Evolutionary conservation across 1,140 invertebrate genomes (phyloP).

Genomic region (Euura saliciscinereae): DNA sequence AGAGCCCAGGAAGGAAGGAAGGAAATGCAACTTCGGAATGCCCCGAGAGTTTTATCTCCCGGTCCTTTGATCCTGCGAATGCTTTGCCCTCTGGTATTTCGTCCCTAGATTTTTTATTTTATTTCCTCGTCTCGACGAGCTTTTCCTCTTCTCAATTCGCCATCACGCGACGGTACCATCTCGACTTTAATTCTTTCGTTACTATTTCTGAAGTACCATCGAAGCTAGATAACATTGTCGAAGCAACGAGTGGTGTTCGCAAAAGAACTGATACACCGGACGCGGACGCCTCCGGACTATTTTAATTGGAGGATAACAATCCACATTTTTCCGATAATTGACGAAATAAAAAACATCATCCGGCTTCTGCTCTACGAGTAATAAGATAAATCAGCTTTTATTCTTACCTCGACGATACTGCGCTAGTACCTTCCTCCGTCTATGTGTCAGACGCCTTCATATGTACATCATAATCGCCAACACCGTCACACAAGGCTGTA

Average conservation of each 20-base stretch:
- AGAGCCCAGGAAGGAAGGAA: background rate
- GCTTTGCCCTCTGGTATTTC: too few species aligned
- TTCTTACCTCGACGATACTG: background rate
- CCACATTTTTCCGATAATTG: too few species aligned
- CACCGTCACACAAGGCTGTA: background rate
- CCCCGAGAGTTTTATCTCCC: slow-evolving; percentile 8
- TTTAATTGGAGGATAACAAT: too few species aligned
- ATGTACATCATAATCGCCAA: background rate
- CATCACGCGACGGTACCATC: background rate
- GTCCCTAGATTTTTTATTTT: background rate
- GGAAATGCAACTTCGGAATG: slow-evolving; percentile 17
- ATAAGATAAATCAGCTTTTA: slow-evolving; percentile 1
- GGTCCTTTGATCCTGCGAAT: slow-evolving; percentile 22
- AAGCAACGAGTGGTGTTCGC: too few species aligned
- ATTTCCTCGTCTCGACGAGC: background rate
- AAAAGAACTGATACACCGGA: too few species aligned
- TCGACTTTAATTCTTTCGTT: slow-evolving; percentile 8
- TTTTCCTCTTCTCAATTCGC: slow-evolving; percentile 3
- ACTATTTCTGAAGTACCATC: background rate
- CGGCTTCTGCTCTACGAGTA: background rate
- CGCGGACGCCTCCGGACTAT: too few species aligned
- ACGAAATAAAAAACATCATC: too few species aligned
- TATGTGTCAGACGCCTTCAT: background rate
- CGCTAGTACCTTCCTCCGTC: background rate
- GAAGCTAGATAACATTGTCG: too few species aligned